Base-by-base conservation (phyloP, 2,113 vertebrate species). In the Notarius lentiginosus region DNA sequence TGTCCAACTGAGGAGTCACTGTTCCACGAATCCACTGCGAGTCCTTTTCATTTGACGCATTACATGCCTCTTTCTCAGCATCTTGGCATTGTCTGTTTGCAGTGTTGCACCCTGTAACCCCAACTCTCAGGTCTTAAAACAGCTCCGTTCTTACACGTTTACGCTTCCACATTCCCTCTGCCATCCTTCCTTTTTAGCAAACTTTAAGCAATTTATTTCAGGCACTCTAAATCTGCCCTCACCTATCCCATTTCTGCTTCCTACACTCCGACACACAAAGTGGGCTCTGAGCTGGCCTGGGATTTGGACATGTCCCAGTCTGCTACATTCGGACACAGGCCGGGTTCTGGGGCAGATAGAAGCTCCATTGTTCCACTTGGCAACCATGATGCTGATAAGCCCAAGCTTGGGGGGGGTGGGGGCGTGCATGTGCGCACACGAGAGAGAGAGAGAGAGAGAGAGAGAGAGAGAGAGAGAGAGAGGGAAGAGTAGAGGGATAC, bases 251-350 rank as follows among this genome's bases (percentile, higher is more conserved):
- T 60, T 49, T n/a, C 53, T 87, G 58, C 73, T 53, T 68, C 61
- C 65, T 60, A 4, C 77, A 51, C 53, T 30, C 79, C 27, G 24
- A 51, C 65, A 85, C 91, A 94, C 92, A 94, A 94, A 94, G 92
- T 91, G 0, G 8, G 92, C 93, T 94, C 87, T 89, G 93, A 95
- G 91, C 89, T 79, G 79, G 90, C 88, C 91, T 87, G 89, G 75
- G 89, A 77, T 87, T 87, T 89, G 90, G 88, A 90, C 79, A 84
- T 75, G 84, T 86, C 89, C 91, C 92, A 30, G 91, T 88, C 89
- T 76, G 93, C 92, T 92, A 95, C 92, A 94, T 94, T 95, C 93
- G 94, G 94, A 93, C 92, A 94, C 94, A 95, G 95, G 94, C 94
- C 92, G 91, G 91, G 92, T 94, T 93, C 88, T 84, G 88, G 90